phyloP scores from a whole-genome alignment of 2,113 vertebrate genomes.

The Pedionomus torquatus region DNA sequence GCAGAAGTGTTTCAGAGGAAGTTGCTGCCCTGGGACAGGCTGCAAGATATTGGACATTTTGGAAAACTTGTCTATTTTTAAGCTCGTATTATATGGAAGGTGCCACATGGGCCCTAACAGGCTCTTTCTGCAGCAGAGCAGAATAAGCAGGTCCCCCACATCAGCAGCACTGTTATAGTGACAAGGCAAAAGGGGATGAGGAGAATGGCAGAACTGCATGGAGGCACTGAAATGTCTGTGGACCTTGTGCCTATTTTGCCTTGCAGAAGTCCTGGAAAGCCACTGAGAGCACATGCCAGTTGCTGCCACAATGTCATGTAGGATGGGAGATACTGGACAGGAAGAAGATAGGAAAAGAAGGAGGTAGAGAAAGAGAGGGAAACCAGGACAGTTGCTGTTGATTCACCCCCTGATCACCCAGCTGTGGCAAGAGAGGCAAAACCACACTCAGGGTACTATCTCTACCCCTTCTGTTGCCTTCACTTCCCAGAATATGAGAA shows the following conservation, averaged over 20 bases:
- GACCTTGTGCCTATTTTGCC: background rate
- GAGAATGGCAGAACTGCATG: background rate
- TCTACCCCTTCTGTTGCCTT: background rate
- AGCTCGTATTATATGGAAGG: background rate
- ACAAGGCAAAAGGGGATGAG: background rate
- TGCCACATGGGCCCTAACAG: background rate
- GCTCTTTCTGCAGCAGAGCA: background rate
- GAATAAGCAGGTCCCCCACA: too few relatives aligned
- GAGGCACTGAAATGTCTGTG: background rate
- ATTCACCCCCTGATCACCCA: background rate
- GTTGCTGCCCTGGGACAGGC: background rate
- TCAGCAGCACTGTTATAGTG: background rate
- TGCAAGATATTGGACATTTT: background rate
- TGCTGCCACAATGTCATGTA: background rate
- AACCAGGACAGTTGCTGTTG: background rate
- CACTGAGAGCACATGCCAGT: fast-evolving
- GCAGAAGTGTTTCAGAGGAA: background rate
- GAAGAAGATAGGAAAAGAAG: background rate
- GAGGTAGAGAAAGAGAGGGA: background rate
- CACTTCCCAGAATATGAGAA: background rate
- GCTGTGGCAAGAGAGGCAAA: background rate
- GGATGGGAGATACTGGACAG: background rate
- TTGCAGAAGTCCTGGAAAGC: background rate
- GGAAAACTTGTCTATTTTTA: background rate
- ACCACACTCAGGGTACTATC: background rate